Base-by-base conservation (phyloP, 2,888 invertebrate species). In the Zeuzera pyrina region DNA sequence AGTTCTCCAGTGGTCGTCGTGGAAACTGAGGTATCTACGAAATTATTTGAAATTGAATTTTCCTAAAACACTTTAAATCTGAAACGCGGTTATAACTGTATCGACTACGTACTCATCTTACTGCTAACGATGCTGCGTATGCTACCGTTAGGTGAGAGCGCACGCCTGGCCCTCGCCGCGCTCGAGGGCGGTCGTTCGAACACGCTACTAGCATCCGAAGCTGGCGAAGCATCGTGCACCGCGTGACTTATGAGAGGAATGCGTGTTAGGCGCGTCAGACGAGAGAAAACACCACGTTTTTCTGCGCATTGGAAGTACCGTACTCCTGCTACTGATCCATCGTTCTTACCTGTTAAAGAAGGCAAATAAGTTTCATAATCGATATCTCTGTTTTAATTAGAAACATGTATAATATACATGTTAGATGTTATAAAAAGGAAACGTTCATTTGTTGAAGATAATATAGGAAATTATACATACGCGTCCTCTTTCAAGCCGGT, bases 301-400 rank as follows among this genome's bases (percentile, higher is more conserved):
- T 93, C 88, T 56, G 94, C 91, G 65, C 98, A 98, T 68, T 95
- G 95, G 76, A 98, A 98, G 76, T 98, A 98, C 29, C 93, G 89
- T 33, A 90, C 88, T 31, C 96, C 96, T 33, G 93, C 93, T 40
- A 98, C 97, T 16, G 95, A 93, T 14, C 98, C 98, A 71, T 98
- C 97, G 69, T 98, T 97, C 86, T 98, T 97, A 47, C 98, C 98
- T 93, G 63, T 39, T n/a, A n/a, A n/a, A n/a, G n/a, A n/a, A n/a
- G n/a, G n/a, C n/a, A n/a, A n/a, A n/a, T n/a, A n/a, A n/a, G n/a
- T n/a, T n/a, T n/a, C n/a, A n/a, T n/a, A n/a, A n/a, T n/a, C n/a
- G n/a, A n/a, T n/a, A n/a, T n/a, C n/a, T n/a, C n/a, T n/a, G n/a
- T n/a, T n/a, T n/a, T n/a, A n/a, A n/a, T n/a, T n/a, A n/a, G n/a